These are phyloP conservation scores for Drymodes brunneopygia DNA, from an alignment of 2,113 vertebrate species.

Conservation along the genomic window DNA sequence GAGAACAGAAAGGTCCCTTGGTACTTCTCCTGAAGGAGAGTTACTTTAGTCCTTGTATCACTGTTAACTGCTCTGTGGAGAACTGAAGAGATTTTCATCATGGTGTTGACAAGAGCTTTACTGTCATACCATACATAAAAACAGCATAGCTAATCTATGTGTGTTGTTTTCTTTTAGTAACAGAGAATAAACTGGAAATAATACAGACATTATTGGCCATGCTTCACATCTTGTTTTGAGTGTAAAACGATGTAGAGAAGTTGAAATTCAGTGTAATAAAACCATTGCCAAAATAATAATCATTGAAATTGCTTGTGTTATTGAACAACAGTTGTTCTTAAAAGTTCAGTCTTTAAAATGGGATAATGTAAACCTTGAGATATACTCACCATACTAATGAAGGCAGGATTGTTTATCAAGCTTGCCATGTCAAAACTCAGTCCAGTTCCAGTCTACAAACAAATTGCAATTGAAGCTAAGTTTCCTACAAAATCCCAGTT, in stretches of 20 bases:
- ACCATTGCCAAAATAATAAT: background rate
- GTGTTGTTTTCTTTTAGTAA: background rate
- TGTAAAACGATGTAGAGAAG: background rate
- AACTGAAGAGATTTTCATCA: background rate
- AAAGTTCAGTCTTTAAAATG: background rate
- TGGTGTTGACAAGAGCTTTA: background rate
- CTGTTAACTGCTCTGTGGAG: background rate
- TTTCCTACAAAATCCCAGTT: background rate
- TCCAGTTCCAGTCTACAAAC: slow-evolving; percentile 87
- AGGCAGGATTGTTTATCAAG: slow-evolving; percentile 97
- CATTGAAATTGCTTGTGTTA: background rate
- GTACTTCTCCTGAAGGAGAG: background rate
- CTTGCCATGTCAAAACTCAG: slow-evolving; percentile 97
- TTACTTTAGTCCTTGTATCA: background rate
- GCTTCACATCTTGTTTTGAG: background rate
- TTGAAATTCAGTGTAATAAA: background rate
- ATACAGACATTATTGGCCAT: background rate
- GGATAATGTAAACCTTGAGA: background rate
- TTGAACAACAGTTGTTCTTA: background rate
- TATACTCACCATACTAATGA: slow-evolving; percentile 95
- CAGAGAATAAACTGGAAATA: background rate
- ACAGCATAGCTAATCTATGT: background rate
- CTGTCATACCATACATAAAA: background rate
- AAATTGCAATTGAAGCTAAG: slow-evolving; percentile 24
- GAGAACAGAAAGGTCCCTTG: background rate